Percentiles rank a stretch among this genome's conserved stretches.
Conservation (phyloP, 2,797 vertebrate genomes). For the Saxicola maurus region DNA sequence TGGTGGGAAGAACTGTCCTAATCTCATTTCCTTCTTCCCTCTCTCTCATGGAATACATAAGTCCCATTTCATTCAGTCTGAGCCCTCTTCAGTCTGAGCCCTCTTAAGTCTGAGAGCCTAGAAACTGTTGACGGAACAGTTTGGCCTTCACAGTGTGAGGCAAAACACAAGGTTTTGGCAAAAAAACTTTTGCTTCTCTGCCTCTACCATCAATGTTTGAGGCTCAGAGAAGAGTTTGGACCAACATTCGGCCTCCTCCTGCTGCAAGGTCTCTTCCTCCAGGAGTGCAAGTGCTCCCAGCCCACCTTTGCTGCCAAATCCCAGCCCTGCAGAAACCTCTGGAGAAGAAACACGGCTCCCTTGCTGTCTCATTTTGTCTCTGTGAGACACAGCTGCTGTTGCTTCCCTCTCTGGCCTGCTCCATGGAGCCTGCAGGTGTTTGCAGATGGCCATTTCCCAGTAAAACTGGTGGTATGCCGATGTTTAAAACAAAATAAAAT, state of each 20-base stretch:
- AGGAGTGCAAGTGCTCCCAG: neutral
- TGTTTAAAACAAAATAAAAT: constrained; percentile 41
- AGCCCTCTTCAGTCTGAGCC: neutral
- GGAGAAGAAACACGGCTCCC: neutral
- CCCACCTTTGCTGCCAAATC: neutral
- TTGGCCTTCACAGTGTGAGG: neutral
- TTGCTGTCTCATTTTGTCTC: neutral
- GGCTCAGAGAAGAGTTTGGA: neutral
- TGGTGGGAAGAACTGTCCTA: neutral
- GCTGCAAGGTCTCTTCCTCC: neutral
- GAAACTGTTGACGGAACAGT: neutral
- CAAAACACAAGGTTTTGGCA: neutral
- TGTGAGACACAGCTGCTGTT: neutral
- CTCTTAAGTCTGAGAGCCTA: neutral
- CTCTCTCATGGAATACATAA: neutral
- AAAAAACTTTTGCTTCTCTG: neutral
- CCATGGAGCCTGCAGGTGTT: constrained; percentile 22
- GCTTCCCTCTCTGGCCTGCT: neutral
- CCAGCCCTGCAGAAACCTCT: neutral
- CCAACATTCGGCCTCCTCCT: neutral
- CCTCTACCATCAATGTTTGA: neutral
- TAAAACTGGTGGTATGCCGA: constrained; percentile 1
- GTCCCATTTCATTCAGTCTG: neutral
- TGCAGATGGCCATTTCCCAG: neutral
- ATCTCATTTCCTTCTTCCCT: neutral